Conservation (phyloP, 2,113 vertebrate genomes). For the Atractosteus spatula region DNA sequence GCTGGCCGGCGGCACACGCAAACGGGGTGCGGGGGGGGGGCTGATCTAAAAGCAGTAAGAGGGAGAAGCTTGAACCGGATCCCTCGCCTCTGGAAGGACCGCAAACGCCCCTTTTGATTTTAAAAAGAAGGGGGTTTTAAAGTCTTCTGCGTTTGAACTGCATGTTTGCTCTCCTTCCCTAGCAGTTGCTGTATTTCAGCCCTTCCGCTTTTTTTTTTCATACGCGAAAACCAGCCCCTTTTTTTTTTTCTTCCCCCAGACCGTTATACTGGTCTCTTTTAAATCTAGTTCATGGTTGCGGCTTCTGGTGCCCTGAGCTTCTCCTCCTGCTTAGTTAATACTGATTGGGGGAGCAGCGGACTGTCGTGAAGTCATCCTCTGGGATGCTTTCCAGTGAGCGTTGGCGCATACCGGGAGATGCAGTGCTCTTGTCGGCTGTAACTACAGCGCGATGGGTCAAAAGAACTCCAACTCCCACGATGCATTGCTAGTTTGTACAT, state of each 20-base stretch:
- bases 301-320: constrained; percentile 10
- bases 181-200: constrained; percentile 25
- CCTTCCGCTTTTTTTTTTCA: constrained; percentile 18
- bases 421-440: constrained; percentile 40
- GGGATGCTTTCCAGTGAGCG: constrained; percentile 37
- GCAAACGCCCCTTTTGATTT: constrained; percentile 27
- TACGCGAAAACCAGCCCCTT: constrained; percentile 1
- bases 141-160: constrained; percentile 46
- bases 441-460: too few relatives aligned
- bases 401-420: constrained; percentile 46
- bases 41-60: constrained; percentile 39
- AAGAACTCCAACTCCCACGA: constrained; percentile 46
- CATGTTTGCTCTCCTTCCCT: constrained; percentile 43
- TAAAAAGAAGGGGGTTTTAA: constrained; percentile 35
- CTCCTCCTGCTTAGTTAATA: constrained; percentile 13
- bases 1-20: constrained; percentile 28
- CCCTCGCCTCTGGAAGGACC: constrained; percentile 41
- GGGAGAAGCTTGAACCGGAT: constrained; percentile 31
- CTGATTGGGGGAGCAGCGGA: constrained; percentile 19
- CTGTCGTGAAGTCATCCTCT: constrained; percentile 67
- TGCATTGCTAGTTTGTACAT: constrained; percentile 35
- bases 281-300: constrained; percentile 23
- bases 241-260: neutral
- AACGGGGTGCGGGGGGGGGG: constrained; percentile 16
- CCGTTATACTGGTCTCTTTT: constrained; percentile 11